phyloP scores from a whole-genome alignment of 2,113 vertebrate species.

The Triplophysa siluroides region DNA sequence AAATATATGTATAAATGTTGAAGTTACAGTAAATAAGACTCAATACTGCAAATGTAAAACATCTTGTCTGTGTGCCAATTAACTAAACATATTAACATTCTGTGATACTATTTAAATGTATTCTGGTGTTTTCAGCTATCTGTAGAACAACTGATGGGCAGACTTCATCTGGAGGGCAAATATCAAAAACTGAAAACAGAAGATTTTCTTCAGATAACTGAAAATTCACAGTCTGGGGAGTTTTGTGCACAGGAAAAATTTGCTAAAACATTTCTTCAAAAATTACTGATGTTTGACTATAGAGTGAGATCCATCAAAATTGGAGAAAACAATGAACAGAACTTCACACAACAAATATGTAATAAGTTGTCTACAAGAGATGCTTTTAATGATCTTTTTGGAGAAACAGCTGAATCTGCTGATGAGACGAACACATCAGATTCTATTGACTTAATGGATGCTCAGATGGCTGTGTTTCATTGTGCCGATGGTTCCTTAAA shows the following conservation, averaged over 20 bases:
- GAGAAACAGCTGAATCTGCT: neutral
- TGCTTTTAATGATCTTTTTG: neutral
- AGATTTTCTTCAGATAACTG: neutral
- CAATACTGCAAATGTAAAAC: too few species aligned
- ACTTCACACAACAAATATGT: neutral
- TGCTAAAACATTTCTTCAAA: slow-evolving; percentile 4
- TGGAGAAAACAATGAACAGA: neutral
- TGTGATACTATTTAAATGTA: too few species aligned
- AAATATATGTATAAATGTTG: too few species aligned
- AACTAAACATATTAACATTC: too few species aligned
- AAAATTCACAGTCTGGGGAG: neutral
- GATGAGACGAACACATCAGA: neutral
- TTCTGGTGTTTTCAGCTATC: neutral
- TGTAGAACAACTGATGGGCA: neutral
- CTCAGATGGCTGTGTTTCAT: slow-evolving; percentile 39
- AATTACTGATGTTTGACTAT: slow-evolving; percentile 6
- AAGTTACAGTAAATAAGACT: too few species aligned
- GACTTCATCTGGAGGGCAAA: neutral
- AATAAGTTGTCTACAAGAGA: neutral
- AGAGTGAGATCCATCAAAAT: neutral
- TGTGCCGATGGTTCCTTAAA: neutral
- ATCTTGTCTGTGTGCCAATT: neutral
- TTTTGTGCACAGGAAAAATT: neutral
- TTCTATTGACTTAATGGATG: neutral
- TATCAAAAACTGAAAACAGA: neutral